Evolutionary conservation across 2,113 vertebrate species (phyloP).

Genomic region (Caracal caracal): DNA sequence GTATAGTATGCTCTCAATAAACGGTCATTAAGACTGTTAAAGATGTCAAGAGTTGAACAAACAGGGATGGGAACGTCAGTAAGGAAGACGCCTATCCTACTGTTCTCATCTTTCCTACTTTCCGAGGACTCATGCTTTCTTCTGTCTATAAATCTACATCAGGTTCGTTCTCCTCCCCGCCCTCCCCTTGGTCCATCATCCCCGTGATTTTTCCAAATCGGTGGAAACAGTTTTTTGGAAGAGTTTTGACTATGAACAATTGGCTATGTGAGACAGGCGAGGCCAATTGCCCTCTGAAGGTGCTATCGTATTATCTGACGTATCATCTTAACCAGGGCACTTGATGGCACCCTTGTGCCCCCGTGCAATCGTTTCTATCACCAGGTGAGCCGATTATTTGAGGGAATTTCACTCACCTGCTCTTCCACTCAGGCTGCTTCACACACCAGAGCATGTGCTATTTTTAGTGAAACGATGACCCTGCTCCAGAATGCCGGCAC

Average conservation of each 20-base stretch:
- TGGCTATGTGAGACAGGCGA: accelerated
- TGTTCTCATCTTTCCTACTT: not conserved
- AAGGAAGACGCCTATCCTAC: not conserved
- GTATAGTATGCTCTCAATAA: not conserved
- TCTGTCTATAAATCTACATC: not conserved
- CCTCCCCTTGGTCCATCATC: not conserved
- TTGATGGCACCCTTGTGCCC: not conserved
- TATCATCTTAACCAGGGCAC: not conserved
- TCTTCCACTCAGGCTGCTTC: constrained; percentile 11
- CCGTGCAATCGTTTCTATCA: not conserved
- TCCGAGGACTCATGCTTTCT: not conserved
- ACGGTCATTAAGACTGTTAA: not conserved
- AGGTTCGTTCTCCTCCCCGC: not conserved
- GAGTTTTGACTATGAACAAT: not conserved
- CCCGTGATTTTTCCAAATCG: not conserved
- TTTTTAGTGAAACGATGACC: constrained; percentile 47
- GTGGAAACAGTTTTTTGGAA: not conserved
- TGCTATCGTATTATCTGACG: not conserved
- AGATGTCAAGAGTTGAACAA: not conserved
- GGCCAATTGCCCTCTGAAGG: not conserved
- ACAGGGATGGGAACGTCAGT: not conserved
- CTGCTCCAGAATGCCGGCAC: not conserved
- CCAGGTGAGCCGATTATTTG: constrained; percentile 1
- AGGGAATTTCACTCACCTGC: constrained; percentile 35
- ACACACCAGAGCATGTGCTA: constrained; percentile 24